phyloP scores from a whole-genome alignment of 2,113 vertebrate genomes.

The Microtus oregoni region DNA sequence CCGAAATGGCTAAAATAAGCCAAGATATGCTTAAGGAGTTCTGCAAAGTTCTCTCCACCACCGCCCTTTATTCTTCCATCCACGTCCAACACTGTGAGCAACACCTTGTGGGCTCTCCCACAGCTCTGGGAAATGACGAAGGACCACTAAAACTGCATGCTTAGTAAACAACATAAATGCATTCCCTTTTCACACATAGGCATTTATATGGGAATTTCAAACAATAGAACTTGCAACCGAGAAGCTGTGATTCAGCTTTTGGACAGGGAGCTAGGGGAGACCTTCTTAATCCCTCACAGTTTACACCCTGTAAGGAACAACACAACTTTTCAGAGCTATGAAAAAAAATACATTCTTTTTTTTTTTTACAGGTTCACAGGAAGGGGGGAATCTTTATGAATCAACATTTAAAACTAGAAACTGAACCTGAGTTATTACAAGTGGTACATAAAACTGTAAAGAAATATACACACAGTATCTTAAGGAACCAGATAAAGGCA shows the following conservation, averaged over 20 bases:
- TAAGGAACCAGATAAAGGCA: neutral
- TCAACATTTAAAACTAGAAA: neutral
- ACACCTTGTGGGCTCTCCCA: neutral
- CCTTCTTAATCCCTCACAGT: neutral
- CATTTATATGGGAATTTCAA: neutral
- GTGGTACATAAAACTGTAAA: conserved; percentile 1
- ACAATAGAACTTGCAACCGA: neutral
- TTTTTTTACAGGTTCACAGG: neutral
- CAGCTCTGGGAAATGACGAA: neutral
- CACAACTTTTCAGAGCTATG: neutral
- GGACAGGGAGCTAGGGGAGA: neutral
- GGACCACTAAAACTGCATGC: neutral
- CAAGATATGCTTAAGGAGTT: neutral
- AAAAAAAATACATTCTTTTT: neutral
- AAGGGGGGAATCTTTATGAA: neutral
- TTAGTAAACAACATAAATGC: neutral
- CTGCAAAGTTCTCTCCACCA: neutral
- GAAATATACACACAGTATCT: neutral
- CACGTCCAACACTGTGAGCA: neutral
- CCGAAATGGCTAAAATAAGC: neutral
- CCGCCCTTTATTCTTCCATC: neutral
- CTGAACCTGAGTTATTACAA: neutral
- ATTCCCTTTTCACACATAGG: neutral
- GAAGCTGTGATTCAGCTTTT: neutral
- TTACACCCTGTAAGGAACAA: neutral